Base-by-base conservation (phyloP, 2,888 invertebrate genomes). In the Melanchra persicariae region DNA sequence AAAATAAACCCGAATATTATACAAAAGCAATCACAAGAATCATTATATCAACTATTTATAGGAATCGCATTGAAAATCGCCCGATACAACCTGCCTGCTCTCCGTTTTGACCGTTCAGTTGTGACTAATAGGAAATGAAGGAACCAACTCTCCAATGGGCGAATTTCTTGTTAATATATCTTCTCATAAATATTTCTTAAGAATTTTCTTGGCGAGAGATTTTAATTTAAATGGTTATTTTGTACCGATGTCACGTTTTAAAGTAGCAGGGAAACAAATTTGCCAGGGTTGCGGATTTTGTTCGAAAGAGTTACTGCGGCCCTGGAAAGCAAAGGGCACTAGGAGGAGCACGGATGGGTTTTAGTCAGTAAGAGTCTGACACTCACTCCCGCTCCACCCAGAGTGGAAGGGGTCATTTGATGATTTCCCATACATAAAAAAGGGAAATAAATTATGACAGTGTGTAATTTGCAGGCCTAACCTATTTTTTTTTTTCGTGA, bases 151-250 rank as follows among this genome's bases (percentile, higher is more conserved):
- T 54, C 17, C 51, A 59, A 26, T 19, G 40, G 75, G 54, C 34
- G 63, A 55, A 65, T 73, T 70, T 73, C 68, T 55, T 70, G 77
- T n/a, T n/a, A n/a, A n/a, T n/a, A 76, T 59, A 43, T 52, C 52
- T 59, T 60, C 63, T 77, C 68, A 85, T 80, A 85, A 83, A 83
- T 83, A 85, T 80, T 80, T 70, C 57, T 68, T 68, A 61, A 59
- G 70, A 72, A 79, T 70, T 80, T 73, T 77, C 79, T 70, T 74
- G 55, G 47, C 5, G 51, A 57, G 52, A 57, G 52, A 70, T 60
- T 70, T 54, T 15, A 74, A 73, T 81, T 57, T 47, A 70, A 80
- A 74, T 57, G 43, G 61, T 30, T 82, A 59, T 68, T 70, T 70
- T 52, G 65, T 76, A 34, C 24, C 40, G 24, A 61, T 51, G 52